phyloP scores from a whole-genome alignment of 2,797 vertebrate genomes.

The Notolabrus celidotus region DNA sequence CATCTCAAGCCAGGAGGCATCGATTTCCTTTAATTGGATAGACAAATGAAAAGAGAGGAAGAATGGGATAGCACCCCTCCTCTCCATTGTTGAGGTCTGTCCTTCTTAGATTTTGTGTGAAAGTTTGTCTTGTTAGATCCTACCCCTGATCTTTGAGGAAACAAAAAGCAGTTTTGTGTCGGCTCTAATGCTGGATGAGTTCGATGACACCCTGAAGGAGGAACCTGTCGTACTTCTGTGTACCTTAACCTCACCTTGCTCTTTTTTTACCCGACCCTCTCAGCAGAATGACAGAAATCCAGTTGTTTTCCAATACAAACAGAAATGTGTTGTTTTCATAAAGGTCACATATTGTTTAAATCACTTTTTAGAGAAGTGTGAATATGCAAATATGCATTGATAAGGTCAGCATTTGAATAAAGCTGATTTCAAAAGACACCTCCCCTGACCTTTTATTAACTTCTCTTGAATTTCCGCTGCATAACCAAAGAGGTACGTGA shows the following conservation, averaged over 20 bases:
- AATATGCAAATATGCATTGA: slow-evolving; percentile 78
- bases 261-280: not conserved
- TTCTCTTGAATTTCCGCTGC: slow-evolving; percentile 17
- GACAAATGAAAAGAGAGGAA: slow-evolving; percentile 63
- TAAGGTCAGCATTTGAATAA: slow-evolving; percentile 83
- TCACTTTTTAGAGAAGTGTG: slow-evolving; percentile 42
- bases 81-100: slow-evolving; percentile 23
- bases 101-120: slow-evolving; percentile 12
- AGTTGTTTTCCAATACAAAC: slow-evolving; percentile 50
- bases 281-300: slow-evolving; percentile 13
- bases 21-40: slow-evolving; percentile 83
- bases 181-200: slow-evolving; percentile 1
- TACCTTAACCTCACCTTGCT: slow-evolving; percentile 8
- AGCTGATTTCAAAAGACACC: slow-evolving; percentile 46
- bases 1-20: slow-evolving; percentile 70
- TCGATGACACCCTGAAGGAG: slow-evolving; percentile 6
- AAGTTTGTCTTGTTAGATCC: slow-evolving; percentile 31
- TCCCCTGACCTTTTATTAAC: slow-evolving; percentile 67
- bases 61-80: slow-evolving; percentile 35
- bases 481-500: slow-evolving; percentile 19
- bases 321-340: slow-evolving; percentile 63
- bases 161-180: slow-evolving; percentile 4
- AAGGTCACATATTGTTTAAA: slow-evolving; percentile 80
- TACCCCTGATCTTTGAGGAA: slow-evolving; percentile 1
- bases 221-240: slow-evolving; percentile 21